Conservation (phyloP, 2,113 vertebrate species). For the Periophthalmodon schlosseri region DNA sequence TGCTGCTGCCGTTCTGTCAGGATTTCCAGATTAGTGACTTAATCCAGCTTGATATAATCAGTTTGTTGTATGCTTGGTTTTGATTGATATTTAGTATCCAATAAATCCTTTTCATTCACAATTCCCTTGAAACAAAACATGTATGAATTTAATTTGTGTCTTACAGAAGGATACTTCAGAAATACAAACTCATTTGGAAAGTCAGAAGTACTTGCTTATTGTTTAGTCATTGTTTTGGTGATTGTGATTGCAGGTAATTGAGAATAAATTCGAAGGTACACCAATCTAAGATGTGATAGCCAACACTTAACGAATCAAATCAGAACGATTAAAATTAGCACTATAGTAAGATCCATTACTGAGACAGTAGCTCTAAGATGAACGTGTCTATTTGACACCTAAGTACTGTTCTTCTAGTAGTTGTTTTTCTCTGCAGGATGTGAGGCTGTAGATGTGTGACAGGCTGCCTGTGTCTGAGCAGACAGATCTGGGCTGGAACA, state of each 20-base stretch:
- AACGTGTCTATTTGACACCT: neutral
- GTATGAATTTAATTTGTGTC: neutral
- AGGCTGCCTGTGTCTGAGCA: neutral
- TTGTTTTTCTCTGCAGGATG: constrained; percentile 7
- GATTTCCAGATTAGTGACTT: constrained; percentile 48
- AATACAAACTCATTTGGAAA: neutral
- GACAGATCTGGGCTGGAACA: constrained; percentile 13
- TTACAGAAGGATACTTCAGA: neutral
- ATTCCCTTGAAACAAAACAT: neutral
- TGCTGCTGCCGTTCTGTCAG: constrained; percentile 29
- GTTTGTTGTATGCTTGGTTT: constrained; percentile 6
- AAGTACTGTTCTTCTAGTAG: neutral
- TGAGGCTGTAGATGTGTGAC: neutral
- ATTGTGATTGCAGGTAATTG: neutral
- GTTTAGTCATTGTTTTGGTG: neutral
- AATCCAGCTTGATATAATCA: constrained; percentile 32
- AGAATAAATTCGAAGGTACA: neutral
- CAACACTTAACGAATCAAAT: neutral
- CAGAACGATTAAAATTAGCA: neutral
- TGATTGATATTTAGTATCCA: neutral
- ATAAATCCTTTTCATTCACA: neutral
- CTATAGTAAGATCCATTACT: neutral
- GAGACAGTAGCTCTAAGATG: neutral
- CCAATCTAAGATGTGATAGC: neutral
- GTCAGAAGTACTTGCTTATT: neutral